These are phyloP conservation scores for Oxytorus armatus DNA, from an alignment of 2,888 invertebrate species.

Conservation along the genomic window DNA sequence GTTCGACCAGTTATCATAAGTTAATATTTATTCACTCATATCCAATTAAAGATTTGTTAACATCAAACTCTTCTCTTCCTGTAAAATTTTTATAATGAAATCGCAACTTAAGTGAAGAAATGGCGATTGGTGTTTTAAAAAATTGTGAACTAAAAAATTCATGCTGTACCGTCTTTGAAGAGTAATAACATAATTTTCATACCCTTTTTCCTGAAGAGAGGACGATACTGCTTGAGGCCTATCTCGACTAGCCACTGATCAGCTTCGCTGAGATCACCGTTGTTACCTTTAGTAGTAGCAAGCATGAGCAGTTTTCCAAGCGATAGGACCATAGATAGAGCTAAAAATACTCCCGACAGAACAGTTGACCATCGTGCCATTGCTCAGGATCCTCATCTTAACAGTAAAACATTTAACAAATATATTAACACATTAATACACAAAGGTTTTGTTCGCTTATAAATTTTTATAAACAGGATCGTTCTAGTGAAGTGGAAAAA, in stretches of 20 bases:
- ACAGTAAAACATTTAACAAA: slow-evolving; percentile 55
- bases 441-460: neutral
- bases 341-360: slow-evolving; percentile 82
- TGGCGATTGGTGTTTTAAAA: neutral
- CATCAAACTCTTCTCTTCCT: no score
- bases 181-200: slow-evolving; percentile 79
- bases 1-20: no score
- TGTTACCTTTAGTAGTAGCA: slow-evolving; percentile 80
- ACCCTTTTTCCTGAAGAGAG: slow-evolving; percentile 91
- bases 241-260: slow-evolving; percentile 92
- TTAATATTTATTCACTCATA: no score
- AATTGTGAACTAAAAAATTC: neutral
- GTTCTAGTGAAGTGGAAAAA: neutral
- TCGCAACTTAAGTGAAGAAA: no score
- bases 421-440: neutral
- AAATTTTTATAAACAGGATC: neutral
- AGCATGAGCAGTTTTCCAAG: slow-evolving; percentile 82
- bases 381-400: slow-evolving; percentile 76
- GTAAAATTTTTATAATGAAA: no score
- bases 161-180: no score
- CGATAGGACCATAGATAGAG: slow-evolving; percentile 82
- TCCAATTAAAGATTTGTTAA: no score
- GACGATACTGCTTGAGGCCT: slow-evolving; percentile 89
- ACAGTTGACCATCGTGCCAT: slow-evolving; percentile 84
- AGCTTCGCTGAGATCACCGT: slow-evolving; percentile 87